These are phyloP conservation scores for Dysdera silvatica DNA, from an alignment of 1,140 invertebrate species.

Conservation along the genomic window DNA sequence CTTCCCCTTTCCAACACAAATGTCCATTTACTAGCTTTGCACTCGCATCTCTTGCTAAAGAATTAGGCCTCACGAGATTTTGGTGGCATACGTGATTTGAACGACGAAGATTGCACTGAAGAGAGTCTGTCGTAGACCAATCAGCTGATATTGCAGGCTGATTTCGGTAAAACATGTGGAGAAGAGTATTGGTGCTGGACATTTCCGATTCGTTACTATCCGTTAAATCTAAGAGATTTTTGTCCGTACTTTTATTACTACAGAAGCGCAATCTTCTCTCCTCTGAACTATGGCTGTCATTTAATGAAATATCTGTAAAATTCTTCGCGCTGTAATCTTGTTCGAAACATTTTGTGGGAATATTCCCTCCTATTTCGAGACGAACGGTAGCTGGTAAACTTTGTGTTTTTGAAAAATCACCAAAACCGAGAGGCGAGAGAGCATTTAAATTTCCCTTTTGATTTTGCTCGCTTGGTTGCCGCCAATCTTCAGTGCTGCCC, in stretches of 20 bases:
- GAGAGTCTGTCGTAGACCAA: conserved; percentile 6
- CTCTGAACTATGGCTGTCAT: conserved; percentile 7
- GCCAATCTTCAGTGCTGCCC: conserved; percentile 24
- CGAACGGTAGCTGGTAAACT: conserved; percentile 21
- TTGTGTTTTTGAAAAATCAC: conserved; percentile 26
- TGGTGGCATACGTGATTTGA: neutral
- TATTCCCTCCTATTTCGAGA: neutral
- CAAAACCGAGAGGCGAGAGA: conserved; percentile 9
- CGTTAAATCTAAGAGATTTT: conserved; percentile 11
- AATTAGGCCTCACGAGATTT: neutral
- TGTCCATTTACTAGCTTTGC: conserved; percentile 22
- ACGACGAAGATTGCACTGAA: conserved; percentile 5
- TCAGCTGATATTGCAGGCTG: conserved; percentile 10
- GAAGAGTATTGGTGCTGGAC: conserved; percentile 14
- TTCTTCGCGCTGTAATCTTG: conserved; percentile 17
- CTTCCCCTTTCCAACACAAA: conserved; percentile 22
- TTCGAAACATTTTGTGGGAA: conserved; percentile 7
- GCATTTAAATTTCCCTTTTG: conserved; percentile 15
- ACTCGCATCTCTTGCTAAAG: neutral
- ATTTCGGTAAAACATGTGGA: conserved; percentile 1
- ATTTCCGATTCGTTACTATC: neutral
- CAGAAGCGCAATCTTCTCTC: neutral
- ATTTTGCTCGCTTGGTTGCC: conserved; percentile 17
- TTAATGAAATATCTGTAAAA: conserved; percentile 17
- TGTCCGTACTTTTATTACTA: neutral